A percentile compares a stretch with the other conserved stretches of the same genome.
These are phyloP conservation scores for Thalassoma bifasciatum DNA, from an alignment of 2,113 vertebrate species.

Conservation along the genomic window DNA sequence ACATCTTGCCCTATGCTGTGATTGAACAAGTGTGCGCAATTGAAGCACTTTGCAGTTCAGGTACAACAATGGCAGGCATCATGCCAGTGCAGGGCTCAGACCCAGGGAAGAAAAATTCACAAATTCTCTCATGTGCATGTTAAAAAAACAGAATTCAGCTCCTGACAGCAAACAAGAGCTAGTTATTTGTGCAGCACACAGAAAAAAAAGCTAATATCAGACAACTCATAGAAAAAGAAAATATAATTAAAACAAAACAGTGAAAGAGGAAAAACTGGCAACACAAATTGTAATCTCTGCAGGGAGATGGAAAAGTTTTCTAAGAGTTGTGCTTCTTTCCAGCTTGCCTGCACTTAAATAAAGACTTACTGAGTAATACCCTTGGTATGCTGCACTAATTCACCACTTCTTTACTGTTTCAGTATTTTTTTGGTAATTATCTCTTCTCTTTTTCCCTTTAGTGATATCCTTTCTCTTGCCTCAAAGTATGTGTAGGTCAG, in stretches of 20 bases:
- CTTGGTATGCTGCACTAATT: neutral
- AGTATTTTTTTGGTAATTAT: neutral
- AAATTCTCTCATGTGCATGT: neutral
- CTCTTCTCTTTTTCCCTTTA: neutral
- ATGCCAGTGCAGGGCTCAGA: constrained; percentile 10
- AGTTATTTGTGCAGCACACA: neutral
- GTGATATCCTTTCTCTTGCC: neutral
- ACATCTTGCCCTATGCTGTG: neutral
- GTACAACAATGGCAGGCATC: constrained; percentile 3
- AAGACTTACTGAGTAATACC: neutral
- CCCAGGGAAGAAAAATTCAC: neutral
- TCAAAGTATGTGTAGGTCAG: neutral
- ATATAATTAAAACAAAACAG: neutral
- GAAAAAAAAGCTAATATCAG: neutral
- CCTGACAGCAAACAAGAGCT: neutral
- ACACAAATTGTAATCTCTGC: neutral
- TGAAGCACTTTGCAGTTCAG: constrained; percentile 14
- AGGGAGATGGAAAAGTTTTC: neutral
- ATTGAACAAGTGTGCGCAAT: constrained; percentile 26
- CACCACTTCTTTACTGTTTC: neutral
- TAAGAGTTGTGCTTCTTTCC: neutral
- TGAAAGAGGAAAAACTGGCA: neutral
- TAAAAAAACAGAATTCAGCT: neutral
- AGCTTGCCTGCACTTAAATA: neutral
- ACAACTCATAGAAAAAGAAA: neutral